Evolutionary conservation across 2,888 invertebrate species (phyloP).

Genomic region (Herminia tarsipennalis): DNA sequence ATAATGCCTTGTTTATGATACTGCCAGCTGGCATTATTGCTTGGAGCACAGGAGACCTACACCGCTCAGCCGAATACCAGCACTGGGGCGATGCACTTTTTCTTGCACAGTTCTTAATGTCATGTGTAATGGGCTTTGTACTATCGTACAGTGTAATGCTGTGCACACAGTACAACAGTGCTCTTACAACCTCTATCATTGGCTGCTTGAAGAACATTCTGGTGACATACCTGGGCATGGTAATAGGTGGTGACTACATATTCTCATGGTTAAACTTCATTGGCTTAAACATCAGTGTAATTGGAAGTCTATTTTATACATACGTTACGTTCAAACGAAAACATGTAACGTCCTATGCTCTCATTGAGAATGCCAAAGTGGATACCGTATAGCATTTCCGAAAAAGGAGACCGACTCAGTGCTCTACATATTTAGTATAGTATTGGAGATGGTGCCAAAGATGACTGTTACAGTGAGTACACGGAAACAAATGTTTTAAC

Average conservation of each 20-base stretch:
- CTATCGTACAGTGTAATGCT: constrained; percentile 97
- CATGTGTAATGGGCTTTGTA: constrained; percentile 98
- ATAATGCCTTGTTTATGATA: constrained; percentile 96
- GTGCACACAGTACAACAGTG: constrained; percentile 98
- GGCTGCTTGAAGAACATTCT: constrained; percentile 99
- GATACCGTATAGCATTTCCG: constrained; percentile 70
- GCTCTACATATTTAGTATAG: constrained; percentile 56
- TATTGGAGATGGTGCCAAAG: constrained; percentile 69
- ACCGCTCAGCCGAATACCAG: constrained; percentile 87
- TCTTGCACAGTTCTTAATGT: constrained; percentile 92
- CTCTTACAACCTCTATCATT: constrained; percentile 99
- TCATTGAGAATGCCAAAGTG: constrained; percentile 65
- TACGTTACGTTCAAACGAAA: constrained; percentile 93
- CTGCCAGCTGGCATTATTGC: constrained; percentile 90
- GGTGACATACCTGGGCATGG: constrained; percentile 99
- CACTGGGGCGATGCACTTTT: constrained; percentile 93
- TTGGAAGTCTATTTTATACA: constrained; percentile 94
- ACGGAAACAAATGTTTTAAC: constrained; percentile 19
- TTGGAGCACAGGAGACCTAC: constrained; percentile 91
- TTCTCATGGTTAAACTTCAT: constrained; percentile 97
- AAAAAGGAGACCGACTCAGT: constrained; percentile 51
- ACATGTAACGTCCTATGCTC: constrained; percentile 65
- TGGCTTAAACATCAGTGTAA: constrained; percentile 97
- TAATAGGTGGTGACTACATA: constrained; percentile 98
- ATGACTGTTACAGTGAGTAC: constrained; percentile 44